Evolutionary conservation across 2,888 invertebrate genomes (phyloP).

Genomic region (Drepanosiphum platanoidis): DNA sequence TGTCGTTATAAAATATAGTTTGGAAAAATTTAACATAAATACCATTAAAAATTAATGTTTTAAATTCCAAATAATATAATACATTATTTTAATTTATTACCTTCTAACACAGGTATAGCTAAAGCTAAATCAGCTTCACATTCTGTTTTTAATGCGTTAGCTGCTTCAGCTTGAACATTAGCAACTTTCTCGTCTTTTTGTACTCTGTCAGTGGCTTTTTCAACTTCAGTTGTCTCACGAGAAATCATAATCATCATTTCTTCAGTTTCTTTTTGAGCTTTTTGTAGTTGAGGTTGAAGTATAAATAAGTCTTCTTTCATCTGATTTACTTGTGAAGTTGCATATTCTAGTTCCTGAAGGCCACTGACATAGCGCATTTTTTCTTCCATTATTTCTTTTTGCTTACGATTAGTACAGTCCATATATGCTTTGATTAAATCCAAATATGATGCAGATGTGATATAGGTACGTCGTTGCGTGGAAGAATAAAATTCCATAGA

Average conservation of each 20-base stretch:
- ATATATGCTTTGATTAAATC: conserved; percentile 83
- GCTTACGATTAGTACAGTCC: conserved; percentile 76
- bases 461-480: conserved; percentile 79
- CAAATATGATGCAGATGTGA: conserved; percentile 86
- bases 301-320: conserved; percentile 81
- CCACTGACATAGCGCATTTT: conserved; percentile 82
- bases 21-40: no score
- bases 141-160: conserved; percentile 85
- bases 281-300: conserved; percentile 79
- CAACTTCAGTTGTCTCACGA: conserved; percentile 75
- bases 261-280: conserved; percentile 77
- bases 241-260: conserved; percentile 83
- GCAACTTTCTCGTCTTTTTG: conserved; percentile 88
- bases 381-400: conserved; percentile 77
- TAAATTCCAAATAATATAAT: no score
- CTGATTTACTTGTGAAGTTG: conserved; percentile 72
- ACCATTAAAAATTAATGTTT: no score
- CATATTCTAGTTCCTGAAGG: conserved; percentile 80
- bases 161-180: conserved; percentile 85
- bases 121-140: conserved; percentile 93
- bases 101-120: conserved; percentile 83
- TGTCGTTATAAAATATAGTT: no score
- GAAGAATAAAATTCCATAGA: conserved; percentile 75
- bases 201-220: conserved; percentile 81
- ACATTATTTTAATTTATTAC: conserved; percentile 7